Evolutionary conservation across 2,797 vertebrate species (phyloP), one percentile per base, ranked within the genome.

Genomic region (Chelon auratus): DNA sequence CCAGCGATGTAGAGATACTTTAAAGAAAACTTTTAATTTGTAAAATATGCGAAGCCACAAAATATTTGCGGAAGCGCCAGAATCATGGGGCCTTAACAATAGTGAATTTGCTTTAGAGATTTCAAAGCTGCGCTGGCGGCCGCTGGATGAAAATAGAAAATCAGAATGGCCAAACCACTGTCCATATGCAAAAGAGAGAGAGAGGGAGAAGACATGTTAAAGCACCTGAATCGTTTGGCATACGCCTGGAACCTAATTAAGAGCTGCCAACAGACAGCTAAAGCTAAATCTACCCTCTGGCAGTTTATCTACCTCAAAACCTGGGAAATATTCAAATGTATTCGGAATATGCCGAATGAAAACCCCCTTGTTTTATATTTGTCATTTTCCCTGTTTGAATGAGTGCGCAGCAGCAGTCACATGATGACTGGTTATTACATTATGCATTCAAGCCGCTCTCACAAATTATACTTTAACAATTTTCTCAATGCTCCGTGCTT

Each of bases 21-120:
- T 63, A 40, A 81, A 37, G 54, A 52, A 70, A 67, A 83, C 22
- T 52, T 80, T 86, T 62, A 14, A 62, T 80, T 67, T 77, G 40
- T 75, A 77, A 76, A 85, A 81, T 75, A 78, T 85, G 67, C 62
- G 88, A 74, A 84, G 73, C 66, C 48, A 59, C 18, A 81, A 70
- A 82, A 77, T 76, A 84, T 84, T 80, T 74, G 72, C 68, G 24
- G 50, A 62, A 33, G 22, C 54, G 51, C 20, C 59, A 65, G 67
- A 83, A 77, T 78, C 69, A 63, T 59, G 61, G 30, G 70, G 59
- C 68, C 71, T 68, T 15, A 68, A 71, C 67, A 72, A 53, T 13
- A 11, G 40, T 0, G 13, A 75, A 79, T 73, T 68, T 73, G 45
- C 68, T 79, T 72, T n/a, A 40, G 56, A 66, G 75, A 76, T 77